These are phyloP conservation scores for Otocyon megalotis DNA, from an alignment of 2,113 vertebrate genomes.

Conservation along the genomic window DNA sequence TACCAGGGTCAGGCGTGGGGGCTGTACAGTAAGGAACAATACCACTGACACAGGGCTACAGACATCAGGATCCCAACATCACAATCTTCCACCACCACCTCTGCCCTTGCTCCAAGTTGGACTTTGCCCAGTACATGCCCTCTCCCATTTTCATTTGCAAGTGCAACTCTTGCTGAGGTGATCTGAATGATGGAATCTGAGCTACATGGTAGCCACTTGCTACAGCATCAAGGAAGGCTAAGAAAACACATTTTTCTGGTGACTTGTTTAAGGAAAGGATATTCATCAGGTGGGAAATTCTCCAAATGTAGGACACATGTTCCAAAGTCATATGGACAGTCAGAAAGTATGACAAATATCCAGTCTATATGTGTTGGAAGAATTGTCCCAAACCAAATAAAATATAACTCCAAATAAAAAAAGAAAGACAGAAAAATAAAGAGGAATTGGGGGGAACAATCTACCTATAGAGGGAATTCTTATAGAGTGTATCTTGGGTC, in stretches of 20 bases:
- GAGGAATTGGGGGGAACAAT: not conserved
- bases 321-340: not conserved
- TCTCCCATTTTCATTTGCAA: not conserved
- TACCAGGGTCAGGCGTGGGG: not conserved
- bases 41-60: not conserved
- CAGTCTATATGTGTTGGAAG: not conserved
- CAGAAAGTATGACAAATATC: not conserved
- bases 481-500: not conserved
- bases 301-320: not conserved
- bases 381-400: slow-evolving; percentile 23
- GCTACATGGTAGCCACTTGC: not conserved
- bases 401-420: not conserved
- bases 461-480: not conserved
- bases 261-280: not conserved
- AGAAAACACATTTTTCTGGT: not conserved
- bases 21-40: not conserved
- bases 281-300: not conserved
- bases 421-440: not conserved
- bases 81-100: not conserved
- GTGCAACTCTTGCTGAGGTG: not conserved
- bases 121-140: not conserved
- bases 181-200: not conserved
- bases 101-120: not conserved
- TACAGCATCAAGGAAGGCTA: not conserved
- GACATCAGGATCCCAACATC: not conserved